A percentile compares a stretch with the other conserved stretches of the same genome.
These are phyloP conservation scores for Pseudomyrmex concolor DNA, from an alignment of 1,140 invertebrate genomes.

Conservation along the genomic window DNA sequence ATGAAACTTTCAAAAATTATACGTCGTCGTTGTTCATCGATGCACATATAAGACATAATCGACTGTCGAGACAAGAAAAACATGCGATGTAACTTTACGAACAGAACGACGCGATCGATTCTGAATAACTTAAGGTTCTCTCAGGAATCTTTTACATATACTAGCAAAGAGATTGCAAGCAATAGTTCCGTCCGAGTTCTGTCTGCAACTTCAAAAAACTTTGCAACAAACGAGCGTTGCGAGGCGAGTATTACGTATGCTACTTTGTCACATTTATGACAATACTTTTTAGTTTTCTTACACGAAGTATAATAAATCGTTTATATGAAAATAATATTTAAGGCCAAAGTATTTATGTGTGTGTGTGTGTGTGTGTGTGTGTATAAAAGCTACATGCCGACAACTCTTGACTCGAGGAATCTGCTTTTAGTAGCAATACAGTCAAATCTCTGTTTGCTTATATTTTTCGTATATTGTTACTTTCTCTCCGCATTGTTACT, in stretches of 20 bases:
- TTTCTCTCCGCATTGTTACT: too few species aligned
- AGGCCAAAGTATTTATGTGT: background rate
- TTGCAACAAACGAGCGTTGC: constrained; percentile 42
- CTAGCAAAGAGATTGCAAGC: background rate
- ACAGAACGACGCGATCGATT: constrained; percentile 38
- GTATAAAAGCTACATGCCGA: background rate
- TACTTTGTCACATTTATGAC: constrained; percentile 6
- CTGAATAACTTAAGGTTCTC: constrained; percentile 55
- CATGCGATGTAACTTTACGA: constrained; percentile 27
- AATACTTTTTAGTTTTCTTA: background rate
- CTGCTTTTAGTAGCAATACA: constrained; percentile 6
- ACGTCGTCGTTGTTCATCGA: constrained; percentile 1
- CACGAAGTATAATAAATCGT: constrained; percentile 8
- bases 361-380: too few species aligned
- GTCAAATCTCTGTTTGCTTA: too few species aligned
- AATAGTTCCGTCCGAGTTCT: constrained; percentile 36
- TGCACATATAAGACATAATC: constrained; percentile 41
- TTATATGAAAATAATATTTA: background rate
- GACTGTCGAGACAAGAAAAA: constrained; percentile 39
- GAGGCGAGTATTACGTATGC: constrained; percentile 23
- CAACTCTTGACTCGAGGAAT: background rate
- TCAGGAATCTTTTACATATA: constrained; percentile 18
- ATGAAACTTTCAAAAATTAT: constrained; percentile 17
- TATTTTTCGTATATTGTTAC: too few species aligned
- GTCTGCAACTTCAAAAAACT: constrained; percentile 50